phyloP scores from a whole-genome alignment of 2,113 vertebrate species.

The Cavia porcellus region DNA sequence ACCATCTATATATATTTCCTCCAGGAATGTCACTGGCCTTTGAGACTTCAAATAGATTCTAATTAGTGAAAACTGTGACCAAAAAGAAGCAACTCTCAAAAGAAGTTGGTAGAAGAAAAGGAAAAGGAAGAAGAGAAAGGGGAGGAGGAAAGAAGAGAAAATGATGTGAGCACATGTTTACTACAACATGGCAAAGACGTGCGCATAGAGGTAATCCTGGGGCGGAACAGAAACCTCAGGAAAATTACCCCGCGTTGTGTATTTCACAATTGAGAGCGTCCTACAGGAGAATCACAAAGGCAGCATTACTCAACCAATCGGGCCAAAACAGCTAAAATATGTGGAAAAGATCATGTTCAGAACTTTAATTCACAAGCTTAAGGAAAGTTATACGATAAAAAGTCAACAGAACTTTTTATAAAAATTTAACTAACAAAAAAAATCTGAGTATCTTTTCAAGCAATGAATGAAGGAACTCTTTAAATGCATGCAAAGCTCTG shows the following conservation, averaged over 20 bases:
- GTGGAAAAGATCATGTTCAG: neutral
- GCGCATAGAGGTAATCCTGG: neutral
- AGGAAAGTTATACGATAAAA: slow-evolving; percentile 3
- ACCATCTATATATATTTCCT: neutral
- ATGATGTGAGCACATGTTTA: neutral
- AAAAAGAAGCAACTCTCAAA: neutral
- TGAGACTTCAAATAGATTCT: neutral
- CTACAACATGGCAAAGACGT: neutral
- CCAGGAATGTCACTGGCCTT: neutral
- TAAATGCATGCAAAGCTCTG: slow-evolving; percentile 21
- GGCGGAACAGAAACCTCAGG: neutral
- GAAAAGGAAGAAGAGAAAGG: neutral
- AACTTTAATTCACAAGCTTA: slow-evolving; percentile 1
- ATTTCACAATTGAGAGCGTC: neutral
- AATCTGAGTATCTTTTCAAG: neutral
- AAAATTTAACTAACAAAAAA: neutral
- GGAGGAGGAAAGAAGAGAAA: neutral
- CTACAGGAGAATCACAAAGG: neutral
- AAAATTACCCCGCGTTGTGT: neutral
- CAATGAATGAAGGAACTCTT: neutral
- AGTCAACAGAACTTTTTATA: neutral
- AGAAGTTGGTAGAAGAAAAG: neutral
- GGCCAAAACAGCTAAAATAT: neutral
- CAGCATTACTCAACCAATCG: neutral
- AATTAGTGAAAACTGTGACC: neutral